Evolutionary conservation across 2,113 vertebrate species (phyloP), one percentile per base, ranked within the genome.

Genomic region (Brachionichthys hirsutus): DNA sequence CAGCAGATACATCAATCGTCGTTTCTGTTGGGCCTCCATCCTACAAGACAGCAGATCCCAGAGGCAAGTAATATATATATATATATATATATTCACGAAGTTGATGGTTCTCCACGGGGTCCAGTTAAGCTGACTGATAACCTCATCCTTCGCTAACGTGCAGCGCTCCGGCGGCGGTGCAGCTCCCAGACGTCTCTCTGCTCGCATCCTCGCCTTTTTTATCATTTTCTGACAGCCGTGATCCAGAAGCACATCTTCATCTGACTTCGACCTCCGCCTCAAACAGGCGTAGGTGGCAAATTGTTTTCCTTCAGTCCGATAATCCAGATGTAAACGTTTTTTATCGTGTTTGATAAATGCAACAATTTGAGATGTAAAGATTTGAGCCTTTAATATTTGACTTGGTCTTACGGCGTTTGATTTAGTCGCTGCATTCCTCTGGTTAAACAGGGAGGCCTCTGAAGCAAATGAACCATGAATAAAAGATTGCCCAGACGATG

Each of bases 401-500:
- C 55, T 38, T 10, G 2, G 4, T 6, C 5, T 9, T 35, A 35
- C 34, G 9, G 9, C 56, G n/a, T n/a, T n/a, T 36, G 2, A 58
- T 8, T 30, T 3, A 16, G 5, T 52, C 24, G 19, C 50, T 59
- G n/a, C 20, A 40, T 60, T 35, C 41, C 8, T 70, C 51, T 47
- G 42, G 64, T 61, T 69, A 45, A 74, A 73, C 46, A 72, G 44
- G n/a, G 35, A 61, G 44, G 40, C 42, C 57, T 67, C 72, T 57
- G 51, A 77, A 62, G 61, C 64, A 75, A 22, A 72, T 57, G 76
- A 51, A 67, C 57, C 11, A 67, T 81, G 65, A 78, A 87, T 79
- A 79, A 87, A 84, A 77, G 58, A 79, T 83, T 17, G 70, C 18
- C 47, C 51, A 16, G n/a, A 38, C 81, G 77, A 81, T 51, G 62